Percentiles rank a stretch among this genome's conserved stretches.
Evolutionary conservation across 2,113 vertebrate genomes (phyloP).

Genomic region (Phrynosoma blainvillii): DNA sequence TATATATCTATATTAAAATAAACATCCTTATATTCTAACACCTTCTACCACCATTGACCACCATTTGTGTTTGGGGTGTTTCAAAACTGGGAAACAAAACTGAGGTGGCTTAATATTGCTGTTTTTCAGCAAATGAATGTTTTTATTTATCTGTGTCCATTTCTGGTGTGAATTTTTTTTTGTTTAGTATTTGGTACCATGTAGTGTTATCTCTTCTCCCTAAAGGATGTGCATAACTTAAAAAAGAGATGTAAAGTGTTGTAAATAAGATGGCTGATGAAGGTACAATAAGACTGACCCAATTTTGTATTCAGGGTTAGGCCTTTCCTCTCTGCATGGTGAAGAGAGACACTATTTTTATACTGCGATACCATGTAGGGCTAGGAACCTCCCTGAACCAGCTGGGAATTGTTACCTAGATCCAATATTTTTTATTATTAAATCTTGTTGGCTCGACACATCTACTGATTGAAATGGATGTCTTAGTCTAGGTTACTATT

Average conservation of each 20-base stretch:
- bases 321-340: slow-evolving; percentile 74
- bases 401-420: slow-evolving; percentile 76
- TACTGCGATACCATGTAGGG: slow-evolving; percentile 77
- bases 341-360: slow-evolving; percentile 84
- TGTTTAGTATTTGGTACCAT: slow-evolving; percentile 73
- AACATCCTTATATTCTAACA: slow-evolving; percentile 47
- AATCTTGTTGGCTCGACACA: slow-evolving; percentile 82
- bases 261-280: slow-evolving; percentile 76
- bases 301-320: slow-evolving; percentile 71
- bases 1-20: background rate
- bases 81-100: slow-evolving; percentile 47
- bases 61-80: slow-evolving; percentile 42
- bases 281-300: slow-evolving; percentile 68
- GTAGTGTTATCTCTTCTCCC: slow-evolving; percentile 73
- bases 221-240: slow-evolving; percentile 71
- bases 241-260: slow-evolving; percentile 73
- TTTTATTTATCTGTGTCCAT: slow-evolving; percentile 78
- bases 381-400: slow-evolving; percentile 73
- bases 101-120: slow-evolving; percentile 71
- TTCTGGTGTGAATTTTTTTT: slow-evolving; percentile 66
- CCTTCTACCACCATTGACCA: slow-evolving; percentile 34
- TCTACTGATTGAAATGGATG: slow-evolving; percentile 83
- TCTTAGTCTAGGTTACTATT: slow-evolving; percentile 84
- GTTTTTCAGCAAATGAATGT: slow-evolving; percentile 77
- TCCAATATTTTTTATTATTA: slow-evolving; percentile 83